These are phyloP conservation scores for Labeo rohita DNA, from an alignment of 2,113 vertebrate species.

Conservation along the genomic window DNA sequence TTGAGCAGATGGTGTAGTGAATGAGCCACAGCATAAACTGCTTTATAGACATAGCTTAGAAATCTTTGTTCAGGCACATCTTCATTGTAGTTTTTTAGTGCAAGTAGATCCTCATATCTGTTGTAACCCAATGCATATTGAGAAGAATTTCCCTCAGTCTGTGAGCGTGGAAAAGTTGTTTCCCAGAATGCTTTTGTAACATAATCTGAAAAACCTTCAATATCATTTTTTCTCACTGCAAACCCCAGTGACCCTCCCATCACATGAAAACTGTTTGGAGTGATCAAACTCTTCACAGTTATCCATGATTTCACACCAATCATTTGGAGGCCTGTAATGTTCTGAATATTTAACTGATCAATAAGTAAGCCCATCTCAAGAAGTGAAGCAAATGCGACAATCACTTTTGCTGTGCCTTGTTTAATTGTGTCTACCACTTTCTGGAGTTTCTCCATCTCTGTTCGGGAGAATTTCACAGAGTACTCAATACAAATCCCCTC, in stretches of 20 bases:
- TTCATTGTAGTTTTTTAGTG: slow-evolving; percentile 48
- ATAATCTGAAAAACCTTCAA: slow-evolving; percentile 67
- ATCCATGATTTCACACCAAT: slow-evolving; percentile 56
- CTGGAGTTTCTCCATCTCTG: no score
- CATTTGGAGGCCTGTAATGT: no score
- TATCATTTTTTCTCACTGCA: slow-evolving; percentile 67
- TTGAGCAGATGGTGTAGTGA: slow-evolving; percentile 68
- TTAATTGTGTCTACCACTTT: no score
- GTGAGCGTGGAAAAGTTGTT: slow-evolving; percentile 55
- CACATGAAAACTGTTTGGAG: slow-evolving; percentile 40
- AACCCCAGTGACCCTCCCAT: slow-evolving; percentile 74
- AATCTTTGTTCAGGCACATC: no score
- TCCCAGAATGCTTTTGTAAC: slow-evolving; percentile 69
- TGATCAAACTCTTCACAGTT: slow-evolving; percentile 43
- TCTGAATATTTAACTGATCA: no score
- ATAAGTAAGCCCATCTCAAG: no score
- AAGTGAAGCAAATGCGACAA: no score
- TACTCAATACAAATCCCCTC: no score
- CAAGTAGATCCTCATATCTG: slow-evolving; percentile 60
- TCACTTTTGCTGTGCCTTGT: no score
- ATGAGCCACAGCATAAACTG: slow-evolving; percentile 50
- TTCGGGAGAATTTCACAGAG: no score
- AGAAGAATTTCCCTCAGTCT: not conserved
- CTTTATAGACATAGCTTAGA: no score
- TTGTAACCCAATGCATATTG: slow-evolving; percentile 52